Base-by-base conservation (phyloP, 2,797 vertebrate genomes). In the Crocidura indochinensis region DNA sequence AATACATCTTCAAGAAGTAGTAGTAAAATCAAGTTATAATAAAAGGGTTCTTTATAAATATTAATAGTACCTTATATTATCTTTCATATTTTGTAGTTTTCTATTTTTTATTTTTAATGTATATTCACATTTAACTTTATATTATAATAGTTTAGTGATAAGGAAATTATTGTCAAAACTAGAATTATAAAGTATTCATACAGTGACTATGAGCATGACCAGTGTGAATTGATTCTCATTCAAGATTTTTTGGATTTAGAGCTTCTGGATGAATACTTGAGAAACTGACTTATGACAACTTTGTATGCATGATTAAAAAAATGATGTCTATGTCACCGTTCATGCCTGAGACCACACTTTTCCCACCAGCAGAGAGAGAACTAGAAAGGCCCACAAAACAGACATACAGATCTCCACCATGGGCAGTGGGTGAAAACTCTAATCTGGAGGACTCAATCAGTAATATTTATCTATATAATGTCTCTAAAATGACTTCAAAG, bases 21-120 rank as follows among this genome's bases (percentile, higher is more conserved):
- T 67, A 65, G 79, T 92, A 91, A 92, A 90, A 74, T 62, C 19
- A 91, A 85, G 6, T 12, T 72, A 27, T 19, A 83, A 62, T 19
- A 69, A 76, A 22, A 79, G 69, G 84, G 74, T 65, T 46, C 22
- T 38, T 20, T 65, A 15, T 75, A 81, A 38, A 74, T 38, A 46
- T n/a, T 92, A 74, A 56, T 31, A 81, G 81, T 47, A 53, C 8
- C 12, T n/a, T 31, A 6, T 76, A 8, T 67, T 88, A 80, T 53
- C 15, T 92, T 92, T 73, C 6, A 56, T 84, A 81, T 90, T 78
- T 8, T 27, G 56, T 65, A 9, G 76, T 87, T 85, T 11, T 62
- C 22, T 90, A n/a, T 51, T 88, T 60, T 49, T 68, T 68, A 38
- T 38, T 87, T 44, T 79, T 84, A 79, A 12, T 62, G 64, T 73